Conservation (phyloP, 2,797 vertebrate species). For the Poeciliopsis infans region DNA sequence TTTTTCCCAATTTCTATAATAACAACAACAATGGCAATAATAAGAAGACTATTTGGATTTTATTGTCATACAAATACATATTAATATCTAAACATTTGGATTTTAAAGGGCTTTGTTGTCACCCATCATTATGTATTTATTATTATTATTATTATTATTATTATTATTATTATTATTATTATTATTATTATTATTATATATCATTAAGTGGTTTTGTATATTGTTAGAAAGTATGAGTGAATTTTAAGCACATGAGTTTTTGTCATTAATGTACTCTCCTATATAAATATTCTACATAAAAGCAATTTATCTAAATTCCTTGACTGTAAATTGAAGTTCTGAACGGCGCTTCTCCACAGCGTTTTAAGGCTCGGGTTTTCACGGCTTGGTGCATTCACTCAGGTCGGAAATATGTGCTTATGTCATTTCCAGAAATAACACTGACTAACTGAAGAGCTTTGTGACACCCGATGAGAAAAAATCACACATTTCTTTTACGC, state of each 20-base stretch:
- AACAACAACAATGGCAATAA: background rate
- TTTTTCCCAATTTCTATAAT: background rate
- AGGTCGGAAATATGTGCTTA: background rate
- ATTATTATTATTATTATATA: background rate
- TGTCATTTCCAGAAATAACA: background rate
- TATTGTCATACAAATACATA: background rate
- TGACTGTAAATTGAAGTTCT: background rate
- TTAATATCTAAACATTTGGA: background rate
- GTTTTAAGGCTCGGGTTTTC: background rate
- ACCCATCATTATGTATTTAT: background rate
- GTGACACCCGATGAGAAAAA: background rate
- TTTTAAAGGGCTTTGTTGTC: background rate
- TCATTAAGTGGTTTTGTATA: background rate
- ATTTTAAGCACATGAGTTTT: background rate
- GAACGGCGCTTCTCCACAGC: background rate
- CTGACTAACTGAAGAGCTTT: background rate
- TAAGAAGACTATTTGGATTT: background rate
- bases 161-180: background rate
- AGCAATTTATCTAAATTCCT: background rate
- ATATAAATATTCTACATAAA: background rate
- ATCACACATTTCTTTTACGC: background rate
- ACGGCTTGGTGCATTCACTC: background rate
- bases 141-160: background rate
- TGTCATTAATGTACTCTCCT: background rate
- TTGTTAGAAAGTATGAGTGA: background rate